Evolutionary conservation across 2,888 invertebrate genomes (phyloP).

Genomic region (Chymomyza procnemis): DNA sequence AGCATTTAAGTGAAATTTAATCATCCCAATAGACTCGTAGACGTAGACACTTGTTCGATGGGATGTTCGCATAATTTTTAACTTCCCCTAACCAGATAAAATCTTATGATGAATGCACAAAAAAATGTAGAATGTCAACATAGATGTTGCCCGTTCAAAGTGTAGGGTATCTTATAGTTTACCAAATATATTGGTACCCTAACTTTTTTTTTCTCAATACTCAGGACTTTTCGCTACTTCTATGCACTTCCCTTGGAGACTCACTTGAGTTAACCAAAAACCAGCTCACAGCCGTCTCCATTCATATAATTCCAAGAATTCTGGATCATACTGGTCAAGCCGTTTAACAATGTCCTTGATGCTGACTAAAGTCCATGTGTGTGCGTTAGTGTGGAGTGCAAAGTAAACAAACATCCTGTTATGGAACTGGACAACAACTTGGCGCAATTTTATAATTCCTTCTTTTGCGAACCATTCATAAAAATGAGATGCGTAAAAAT

Average conservation of each 20-base stretch:
- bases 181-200: too few species aligned
- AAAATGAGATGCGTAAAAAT: slow-evolving; percentile 53
- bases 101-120: too few species aligned
- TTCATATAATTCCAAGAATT: slow-evolving; percentile 1
- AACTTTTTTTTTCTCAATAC: neutral
- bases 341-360: neutral
- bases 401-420: slow-evolving; percentile 55
- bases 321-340: neutral
- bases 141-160: too few species aligned
- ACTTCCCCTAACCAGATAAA: too few species aligned
- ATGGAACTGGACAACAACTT: slow-evolving; percentile 26
- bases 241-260: neutral
- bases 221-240: neutral
- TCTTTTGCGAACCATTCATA: slow-evolving; percentile 34
- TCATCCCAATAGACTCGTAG: too few species aligned
- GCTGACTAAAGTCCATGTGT: neutral
- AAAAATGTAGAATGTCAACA: too few species aligned
- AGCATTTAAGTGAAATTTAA: too few species aligned
- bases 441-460: slow-evolving; percentile 23
- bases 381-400: neutral
- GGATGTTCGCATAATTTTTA: too few species aligned
- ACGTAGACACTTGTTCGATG: too few species aligned
- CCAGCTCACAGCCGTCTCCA: neutral
- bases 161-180: too few species aligned
- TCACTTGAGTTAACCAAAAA: neutral